A percentile compares a stretch with the other conserved stretches of the same genome.
Evolutionary conservation across 2,888 invertebrate genomes (phyloP).

Genomic region (Imbricaverruca yamaguchii): DNA sequence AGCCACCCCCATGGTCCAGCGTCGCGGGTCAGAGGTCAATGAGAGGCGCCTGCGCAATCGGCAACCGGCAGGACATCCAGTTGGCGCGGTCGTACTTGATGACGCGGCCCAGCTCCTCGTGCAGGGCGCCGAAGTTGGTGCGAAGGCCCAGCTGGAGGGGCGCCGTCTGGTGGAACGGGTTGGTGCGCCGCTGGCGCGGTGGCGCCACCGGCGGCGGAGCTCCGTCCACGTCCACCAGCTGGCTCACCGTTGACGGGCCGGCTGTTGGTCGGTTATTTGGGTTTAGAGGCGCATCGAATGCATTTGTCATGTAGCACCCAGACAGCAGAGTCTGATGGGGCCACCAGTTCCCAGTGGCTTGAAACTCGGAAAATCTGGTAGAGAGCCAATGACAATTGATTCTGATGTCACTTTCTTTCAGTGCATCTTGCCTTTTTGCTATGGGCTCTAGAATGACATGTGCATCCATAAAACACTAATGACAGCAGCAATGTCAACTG

Average conservation of each 20-base stretch:
- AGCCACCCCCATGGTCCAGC: neutral
- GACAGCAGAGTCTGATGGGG: neutral
- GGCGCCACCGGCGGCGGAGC: neutral
- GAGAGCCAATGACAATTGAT: no score
- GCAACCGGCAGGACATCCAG: neutral
- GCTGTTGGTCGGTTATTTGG: no score
- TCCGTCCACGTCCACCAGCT: neutral
- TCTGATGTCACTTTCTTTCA: no score
- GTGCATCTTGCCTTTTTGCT: no score
- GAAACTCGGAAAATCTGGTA: no score
- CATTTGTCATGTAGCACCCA: no score
- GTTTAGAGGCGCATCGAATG: no score
- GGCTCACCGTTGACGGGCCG: neutral
- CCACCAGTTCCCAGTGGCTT: neutral
- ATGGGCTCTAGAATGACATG: no score
- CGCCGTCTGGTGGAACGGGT: constrained; percentile 19
- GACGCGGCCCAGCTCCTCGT: constrained; percentile 15
- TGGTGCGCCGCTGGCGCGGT: neutral
- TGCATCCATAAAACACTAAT: no score
- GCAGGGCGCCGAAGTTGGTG: neutral
- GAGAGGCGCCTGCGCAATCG: neutral
- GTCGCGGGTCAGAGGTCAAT: neutral
- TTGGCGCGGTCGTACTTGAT: constrained; percentile 13
- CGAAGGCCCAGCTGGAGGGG: neutral
- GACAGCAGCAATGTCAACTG: no score